Percentiles rank a stretch among this genome's conserved stretches.
phyloP scores from a whole-genome alignment of 2,113 vertebrate species.

The Cricetomys ansorgei region DNA sequence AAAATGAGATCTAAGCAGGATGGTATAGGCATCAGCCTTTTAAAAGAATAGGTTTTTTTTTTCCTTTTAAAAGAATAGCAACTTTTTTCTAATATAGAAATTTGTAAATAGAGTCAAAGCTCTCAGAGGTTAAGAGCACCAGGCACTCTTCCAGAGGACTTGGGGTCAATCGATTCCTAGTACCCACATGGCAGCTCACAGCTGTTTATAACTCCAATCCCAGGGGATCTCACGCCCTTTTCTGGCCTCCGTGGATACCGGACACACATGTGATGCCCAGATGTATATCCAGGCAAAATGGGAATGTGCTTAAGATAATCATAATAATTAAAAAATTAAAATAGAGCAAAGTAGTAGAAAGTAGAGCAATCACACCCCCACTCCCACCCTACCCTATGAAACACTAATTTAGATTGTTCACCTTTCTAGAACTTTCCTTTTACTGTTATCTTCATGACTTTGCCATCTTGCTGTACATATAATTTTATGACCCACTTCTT shows the following conservation, averaged over 20 bases:
- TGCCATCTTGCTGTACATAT: neutral
- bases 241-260: neutral
- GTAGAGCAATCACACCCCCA: neutral
- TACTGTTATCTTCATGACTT: neutral
- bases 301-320: neutral
- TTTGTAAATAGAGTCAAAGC: neutral
- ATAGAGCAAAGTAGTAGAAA: neutral
- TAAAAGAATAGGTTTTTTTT: neutral
- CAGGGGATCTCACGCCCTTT: neutral
- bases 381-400: neutral
- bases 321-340: neutral
- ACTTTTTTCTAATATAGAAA: neutral
- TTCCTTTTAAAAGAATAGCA: too few relatives aligned
- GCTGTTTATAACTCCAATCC: neutral
- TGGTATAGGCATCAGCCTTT: neutral
- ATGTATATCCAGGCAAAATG: neutral
- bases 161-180: neutral
- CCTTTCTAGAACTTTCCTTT: neutral
- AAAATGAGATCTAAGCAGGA: neutral
- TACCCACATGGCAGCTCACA: neutral
- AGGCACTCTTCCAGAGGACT: neutral
- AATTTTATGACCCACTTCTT: neutral
- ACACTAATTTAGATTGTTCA: neutral
- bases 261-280: neutral
- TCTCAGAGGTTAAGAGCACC: neutral